phyloP scores from a whole-genome alignment of 2,113 vertebrate species.

The Menura novaehollandiae region DNA sequence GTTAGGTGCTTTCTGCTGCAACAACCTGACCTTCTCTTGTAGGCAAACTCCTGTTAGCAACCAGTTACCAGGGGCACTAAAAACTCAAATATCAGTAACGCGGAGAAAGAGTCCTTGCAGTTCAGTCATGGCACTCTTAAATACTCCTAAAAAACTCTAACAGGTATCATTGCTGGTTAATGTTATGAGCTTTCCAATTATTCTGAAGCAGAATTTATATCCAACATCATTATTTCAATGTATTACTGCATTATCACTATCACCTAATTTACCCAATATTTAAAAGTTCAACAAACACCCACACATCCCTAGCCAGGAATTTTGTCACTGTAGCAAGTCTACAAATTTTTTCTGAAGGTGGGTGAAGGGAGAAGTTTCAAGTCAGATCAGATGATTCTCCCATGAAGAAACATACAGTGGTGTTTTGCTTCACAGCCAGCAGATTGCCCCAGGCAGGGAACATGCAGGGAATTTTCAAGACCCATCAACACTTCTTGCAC shows the following conservation, averaged over 20 bases:
- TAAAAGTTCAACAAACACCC: neutral
- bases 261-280: neutral
- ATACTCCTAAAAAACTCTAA: neutral
- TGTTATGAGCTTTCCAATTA: neutral
- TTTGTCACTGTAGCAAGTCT: neutral
- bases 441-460: neutral
- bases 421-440: neutral
- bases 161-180: neutral
- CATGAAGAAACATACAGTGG: rapidly evolving
- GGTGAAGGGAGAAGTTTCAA: neutral
- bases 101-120: neutral
- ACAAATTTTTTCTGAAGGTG: neutral
- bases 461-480: neutral
- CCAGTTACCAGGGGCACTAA: neutral
- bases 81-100: neutral
- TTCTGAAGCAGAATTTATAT: neutral
- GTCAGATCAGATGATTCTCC: neutral
- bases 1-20: neutral
- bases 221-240: neutral
- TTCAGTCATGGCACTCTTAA: neutral
- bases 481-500: neutral
- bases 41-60: neutral
- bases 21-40: neutral
- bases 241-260: neutral
- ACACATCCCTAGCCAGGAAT: neutral